Conservation (phyloP, 1,140 invertebrate species). For the Laodelphax striatellus region DNA sequence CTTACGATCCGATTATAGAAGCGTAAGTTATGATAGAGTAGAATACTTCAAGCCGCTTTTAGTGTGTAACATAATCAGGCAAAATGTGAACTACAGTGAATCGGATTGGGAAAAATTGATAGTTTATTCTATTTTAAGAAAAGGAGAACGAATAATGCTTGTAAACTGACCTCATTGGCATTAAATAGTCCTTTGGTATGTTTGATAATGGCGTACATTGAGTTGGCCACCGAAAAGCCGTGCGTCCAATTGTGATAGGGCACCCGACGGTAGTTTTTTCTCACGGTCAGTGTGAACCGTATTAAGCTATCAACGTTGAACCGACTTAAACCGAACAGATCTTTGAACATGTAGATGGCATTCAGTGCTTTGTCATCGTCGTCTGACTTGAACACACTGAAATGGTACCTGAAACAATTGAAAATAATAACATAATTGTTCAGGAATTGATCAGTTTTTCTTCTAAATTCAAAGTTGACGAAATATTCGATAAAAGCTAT, state of each 20-base stretch:
- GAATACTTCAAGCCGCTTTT: too few relatives aligned
- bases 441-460: too few relatives aligned
- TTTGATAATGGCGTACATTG: constrained; percentile 67
- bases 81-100: background rate
- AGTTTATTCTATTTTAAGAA: too few relatives aligned
- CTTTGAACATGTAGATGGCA: constrained; percentile 67
- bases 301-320: constrained; percentile 51
- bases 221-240: constrained; percentile 73
- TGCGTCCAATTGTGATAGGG: constrained; percentile 81
- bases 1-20: too few relatives aligned
- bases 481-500: too few relatives aligned
- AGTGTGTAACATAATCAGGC: too few relatives aligned
- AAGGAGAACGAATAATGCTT: too few relatives aligned
- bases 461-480: too few relatives aligned
- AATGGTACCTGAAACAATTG: constrained; percentile 44
- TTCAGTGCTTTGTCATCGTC: constrained; percentile 55
- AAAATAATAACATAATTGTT: too few relatives aligned
- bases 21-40: too few relatives aligned
- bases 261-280: constrained; percentile 70
- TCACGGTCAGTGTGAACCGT: constrained; percentile 64
- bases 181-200: constrained; percentile 40
- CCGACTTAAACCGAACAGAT: constrained; percentile 48
- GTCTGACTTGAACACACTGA: constrained; percentile 55
- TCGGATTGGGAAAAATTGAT: background rate
- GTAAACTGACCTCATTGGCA: constrained; percentile 40